A percentile compares a stretch with the other conserved stretches of the same genome.
Conservation (phyloP, 2,888 invertebrate genomes). For the Anoncus sp. region DNA sequence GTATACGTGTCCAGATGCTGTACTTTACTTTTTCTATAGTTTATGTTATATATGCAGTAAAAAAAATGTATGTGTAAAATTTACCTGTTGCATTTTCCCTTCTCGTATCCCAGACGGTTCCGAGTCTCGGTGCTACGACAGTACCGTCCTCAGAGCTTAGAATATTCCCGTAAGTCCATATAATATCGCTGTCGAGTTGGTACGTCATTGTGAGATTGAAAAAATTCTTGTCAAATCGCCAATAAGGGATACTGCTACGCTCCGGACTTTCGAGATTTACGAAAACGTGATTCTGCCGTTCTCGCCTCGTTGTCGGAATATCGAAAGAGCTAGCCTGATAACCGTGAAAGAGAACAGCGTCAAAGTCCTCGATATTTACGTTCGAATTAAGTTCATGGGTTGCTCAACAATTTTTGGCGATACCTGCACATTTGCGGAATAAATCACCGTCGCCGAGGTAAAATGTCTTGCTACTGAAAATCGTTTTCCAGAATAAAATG, state of each 20-base stretch:
- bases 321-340: slow-evolving; percentile 76
- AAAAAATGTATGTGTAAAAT: not conserved
- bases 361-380: slow-evolving; percentile 81
- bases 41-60: not conserved
- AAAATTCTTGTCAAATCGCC: slow-evolving; percentile 77
- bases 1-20: too few species aligned
- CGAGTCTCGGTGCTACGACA: slow-evolving; percentile 67
- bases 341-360: slow-evolving; percentile 85
- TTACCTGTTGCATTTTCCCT: slow-evolving; percentile 65
- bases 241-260: slow-evolving; percentile 68
- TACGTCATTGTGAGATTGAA: slow-evolving; percentile 86
- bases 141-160: slow-evolving; percentile 72
- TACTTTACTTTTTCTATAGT: not conserved
- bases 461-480: slow-evolving; percentile 74
- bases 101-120: slow-evolving; percentile 62
- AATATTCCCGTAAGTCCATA: slow-evolving; percentile 82
- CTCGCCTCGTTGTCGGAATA: slow-evolving; percentile 79
- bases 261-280: slow-evolving; percentile 83
- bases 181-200: slow-evolving; percentile 84
- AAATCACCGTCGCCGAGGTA: slow-evolving; percentile 71
- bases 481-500: slow-evolving; percentile 77
- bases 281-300: slow-evolving; percentile 84
- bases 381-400: slow-evolving; percentile 80
- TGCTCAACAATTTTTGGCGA: slow-evolving; percentile 83
- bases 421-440: slow-evolving; percentile 72